Base-by-base conservation (phyloP, 2,797 vertebrate genomes). In the Miichthys miiuy region DNA sequence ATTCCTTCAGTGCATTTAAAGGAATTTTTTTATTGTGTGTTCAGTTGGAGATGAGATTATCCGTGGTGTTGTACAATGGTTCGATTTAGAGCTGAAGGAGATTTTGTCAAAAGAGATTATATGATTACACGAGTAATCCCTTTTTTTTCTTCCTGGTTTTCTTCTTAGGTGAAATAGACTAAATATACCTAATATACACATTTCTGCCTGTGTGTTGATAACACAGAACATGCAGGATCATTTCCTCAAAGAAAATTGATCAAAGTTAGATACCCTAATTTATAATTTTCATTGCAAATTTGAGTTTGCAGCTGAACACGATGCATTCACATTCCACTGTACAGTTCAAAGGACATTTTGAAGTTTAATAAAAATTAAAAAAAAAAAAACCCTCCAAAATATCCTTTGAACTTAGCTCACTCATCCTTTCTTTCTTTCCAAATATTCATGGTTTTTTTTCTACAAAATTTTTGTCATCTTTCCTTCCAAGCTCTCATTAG, bases 91-190 rank as follows among this genome's bases (percentile, higher is more conserved):
- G 63, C 83, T 65, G 68, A 64, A 83, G 57, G 41, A 74, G 70
- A 87, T 84, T 84, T 83, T 83, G 72, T 90, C 80, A 83, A 54
- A 80, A 76, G 67, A 79, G 79, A 89, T 90, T 85, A 84, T 71
- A 60, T 50, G 21, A 83, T 72, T 81, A 69, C 55, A 38, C 30
- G 18, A 58, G 50, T 89, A 87, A 86, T 88, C 75, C 64, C 6
- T 58, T 84, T 80, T 44, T 34, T 50, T 77, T 51, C n/a, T n/a
- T n/a, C n/a, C n/a, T n/a, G n/a, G n/a, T n/a, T n/a, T n/a, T n/a
- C n/a, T 63, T 50, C 21, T 41, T 70, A 65, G 58, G 57, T 77
- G 68, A 72, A 80, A 82, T 71, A 44, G 38, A 66, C 51, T 57
- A 56, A 75, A 84, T 69, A 61, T 57, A 78, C 42, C 21, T 60